phyloP scores from a whole-genome alignment of 2,113 vertebrate species.

The Polypterus senegalus region DNA sequence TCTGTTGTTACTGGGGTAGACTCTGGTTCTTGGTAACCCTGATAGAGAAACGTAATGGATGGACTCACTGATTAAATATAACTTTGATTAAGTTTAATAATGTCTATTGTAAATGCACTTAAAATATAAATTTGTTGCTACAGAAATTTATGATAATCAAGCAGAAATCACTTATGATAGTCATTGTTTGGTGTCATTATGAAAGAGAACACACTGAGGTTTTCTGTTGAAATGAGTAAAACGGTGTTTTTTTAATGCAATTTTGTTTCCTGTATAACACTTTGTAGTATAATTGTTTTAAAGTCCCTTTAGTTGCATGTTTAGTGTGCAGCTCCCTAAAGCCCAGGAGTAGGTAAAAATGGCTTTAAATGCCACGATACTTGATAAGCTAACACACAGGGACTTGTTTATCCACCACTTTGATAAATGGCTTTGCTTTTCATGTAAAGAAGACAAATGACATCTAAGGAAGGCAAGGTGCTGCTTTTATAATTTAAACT shows the following conservation, averaged over 20 bases:
- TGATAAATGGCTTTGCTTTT: conserved; percentile 37
- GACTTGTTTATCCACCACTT: conserved; percentile 31
- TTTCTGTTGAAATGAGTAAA: not conserved
- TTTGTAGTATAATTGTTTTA: conserved; percentile 24
- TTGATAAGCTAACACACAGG: conserved; percentile 31
- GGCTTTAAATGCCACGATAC: conserved; percentile 13
- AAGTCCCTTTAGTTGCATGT: conserved; percentile 10
- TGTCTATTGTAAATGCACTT: too few relatives aligned
- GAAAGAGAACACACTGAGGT: too few relatives aligned
- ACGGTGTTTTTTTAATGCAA: not conserved
- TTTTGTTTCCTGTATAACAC: not conserved
- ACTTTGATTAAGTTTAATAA: too few relatives aligned
- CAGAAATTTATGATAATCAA: too few relatives aligned
- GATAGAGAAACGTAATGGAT: too few relatives aligned
- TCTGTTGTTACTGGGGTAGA: too few relatives aligned
- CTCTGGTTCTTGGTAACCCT: too few relatives aligned
- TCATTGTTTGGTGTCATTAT: too few relatives aligned
- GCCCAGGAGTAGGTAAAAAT: conserved; percentile 6
- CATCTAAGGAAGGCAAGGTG: conserved; percentile 28
- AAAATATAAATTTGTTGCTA: too few relatives aligned
- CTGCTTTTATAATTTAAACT: conserved; percentile 45
- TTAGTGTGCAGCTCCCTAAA: conserved; percentile 9
- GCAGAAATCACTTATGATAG: too few relatives aligned
- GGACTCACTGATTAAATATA: too few relatives aligned
- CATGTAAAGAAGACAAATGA: conserved; percentile 34